These are phyloP conservation scores for Tapirus terrestris DNA, from an alignment of 2,113 vertebrate species.

Conservation along the genomic window DNA sequence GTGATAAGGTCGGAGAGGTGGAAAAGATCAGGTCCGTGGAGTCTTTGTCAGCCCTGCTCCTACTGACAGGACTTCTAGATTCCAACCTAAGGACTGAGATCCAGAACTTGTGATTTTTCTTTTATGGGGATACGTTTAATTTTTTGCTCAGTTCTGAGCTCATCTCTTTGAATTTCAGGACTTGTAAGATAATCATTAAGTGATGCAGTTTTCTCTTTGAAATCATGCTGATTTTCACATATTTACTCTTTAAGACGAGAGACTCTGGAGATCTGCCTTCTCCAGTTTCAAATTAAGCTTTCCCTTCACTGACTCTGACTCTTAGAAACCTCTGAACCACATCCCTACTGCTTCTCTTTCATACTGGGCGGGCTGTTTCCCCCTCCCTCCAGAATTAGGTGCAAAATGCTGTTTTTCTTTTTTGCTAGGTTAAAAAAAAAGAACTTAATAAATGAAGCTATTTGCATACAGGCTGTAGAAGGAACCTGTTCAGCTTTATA, in stretches of 20 bases:
- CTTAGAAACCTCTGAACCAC: conserved; percentile 55
- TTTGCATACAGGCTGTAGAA: not conserved
- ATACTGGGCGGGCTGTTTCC: conserved; percentile 33
- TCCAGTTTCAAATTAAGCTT: conserved; percentile 60
- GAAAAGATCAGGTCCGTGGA: not conserved
- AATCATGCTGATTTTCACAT: conserved; percentile 71
- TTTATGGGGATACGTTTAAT: not conserved
- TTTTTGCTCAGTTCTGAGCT: conserved; percentile 81
- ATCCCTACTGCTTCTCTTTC: conserved; percentile 30
- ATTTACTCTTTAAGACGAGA: conserved; percentile 65
- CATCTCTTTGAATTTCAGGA: conserved; percentile 83
- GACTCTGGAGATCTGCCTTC: conserved; percentile 55
- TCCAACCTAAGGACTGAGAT: not conserved
- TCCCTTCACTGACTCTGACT: conserved; percentile 65
- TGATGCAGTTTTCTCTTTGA: conserved; percentile 81
- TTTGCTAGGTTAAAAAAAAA: not conserved
- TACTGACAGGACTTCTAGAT: not conserved
- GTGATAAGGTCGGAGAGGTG: not conserved
- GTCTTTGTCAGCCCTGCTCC: not conserved
- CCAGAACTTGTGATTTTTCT: not conserved
- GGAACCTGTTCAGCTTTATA: not conserved
- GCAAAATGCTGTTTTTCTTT: not conserved
- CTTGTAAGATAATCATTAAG: conserved; percentile 81
- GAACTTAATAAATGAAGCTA: not conserved
- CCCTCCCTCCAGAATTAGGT: conserved; percentile 1